Base-by-base conservation (phyloP, 2,888 invertebrate species). In the Noctua comes region DNA sequence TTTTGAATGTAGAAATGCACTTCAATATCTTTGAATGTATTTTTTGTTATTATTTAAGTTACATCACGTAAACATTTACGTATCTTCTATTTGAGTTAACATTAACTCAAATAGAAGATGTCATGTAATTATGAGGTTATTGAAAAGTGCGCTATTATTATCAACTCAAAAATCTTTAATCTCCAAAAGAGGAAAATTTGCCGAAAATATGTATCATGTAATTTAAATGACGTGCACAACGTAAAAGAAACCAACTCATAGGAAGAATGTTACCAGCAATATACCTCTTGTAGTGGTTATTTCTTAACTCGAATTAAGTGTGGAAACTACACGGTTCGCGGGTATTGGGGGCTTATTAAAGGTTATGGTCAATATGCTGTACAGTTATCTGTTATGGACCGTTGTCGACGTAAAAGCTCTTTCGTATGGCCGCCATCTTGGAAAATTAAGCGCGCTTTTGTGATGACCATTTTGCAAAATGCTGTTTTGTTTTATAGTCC, bases 361-460 rank as follows among this genome's bases (percentile, higher is more conserved):
- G 93, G 91, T 92, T 92, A 93, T 92, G 90, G 92, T 89, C 91
- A 92, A 92, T 92, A 91, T 90, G 87, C 88, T 86, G 91, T 91
- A 92, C 94, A 91, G 92, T 93, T 93, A 92, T 85, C 86, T 87
- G 87, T 86, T 89, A 88, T 89, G 80, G 86, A 68, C 78, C 73
- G 80, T 76, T 82, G 77, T 82, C 78, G 84, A 85, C 72, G 82
- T 72, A 80, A 79, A 85, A 87, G 83, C 84, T 84, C 84, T 88
- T 81, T 79, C 66, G 72, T 78, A 80, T 70, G 31, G 71, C 73
- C 73, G 82, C 81, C 72, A 80, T 87, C 54, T 88, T 88, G 89
- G 80, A 80, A 81, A 86, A 86, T 85, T 89, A 79, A 77, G 59
- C 70, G 84, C 62, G 31, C 64, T 71, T 76, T 82, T 73, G 65